These are phyloP conservation scores for Trinorchestia longiramus DNA, from an alignment of 1,140 invertebrate species.

Conservation along the genomic window DNA sequence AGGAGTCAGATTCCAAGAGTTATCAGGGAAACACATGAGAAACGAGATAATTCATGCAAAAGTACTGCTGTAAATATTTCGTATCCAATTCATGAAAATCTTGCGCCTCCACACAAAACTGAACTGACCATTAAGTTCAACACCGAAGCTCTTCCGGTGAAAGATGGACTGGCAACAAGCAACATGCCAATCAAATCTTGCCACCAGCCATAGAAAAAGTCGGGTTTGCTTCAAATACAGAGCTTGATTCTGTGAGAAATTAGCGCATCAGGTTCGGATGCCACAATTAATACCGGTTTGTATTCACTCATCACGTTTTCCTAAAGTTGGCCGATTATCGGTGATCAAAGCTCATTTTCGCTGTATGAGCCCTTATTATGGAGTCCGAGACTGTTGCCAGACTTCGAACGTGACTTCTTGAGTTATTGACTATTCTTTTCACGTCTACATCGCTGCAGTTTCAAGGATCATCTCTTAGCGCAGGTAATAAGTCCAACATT, in stretches of 20 bases:
- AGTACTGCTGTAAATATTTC: not conserved
- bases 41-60: not conserved
- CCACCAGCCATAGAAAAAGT: not conserved
- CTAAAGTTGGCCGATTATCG: not conserved
- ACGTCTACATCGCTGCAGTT: not conserved
- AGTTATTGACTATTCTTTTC: constrained; percentile 9
- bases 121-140: not conserved
- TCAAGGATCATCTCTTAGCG: not conserved
- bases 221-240: not conserved
- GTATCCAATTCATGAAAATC: not conserved
- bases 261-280: not conserved
- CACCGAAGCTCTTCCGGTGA: not conserved
- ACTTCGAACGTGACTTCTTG: constrained; percentile 6
- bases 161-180: not conserved
- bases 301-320: not conserved
- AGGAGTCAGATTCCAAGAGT: not conserved
- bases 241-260: not conserved
- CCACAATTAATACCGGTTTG: not conserved
- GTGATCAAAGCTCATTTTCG: not conserved
- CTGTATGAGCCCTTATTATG: not conserved
- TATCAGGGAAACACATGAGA: not conserved
- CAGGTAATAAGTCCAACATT: not conserved
- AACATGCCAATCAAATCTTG: not conserved
- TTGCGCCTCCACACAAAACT: not conserved
- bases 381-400: not conserved